phyloP scores from a whole-genome alignment of 1,140 invertebrate genomes.

The Temnothorax longispinosus region DNA sequence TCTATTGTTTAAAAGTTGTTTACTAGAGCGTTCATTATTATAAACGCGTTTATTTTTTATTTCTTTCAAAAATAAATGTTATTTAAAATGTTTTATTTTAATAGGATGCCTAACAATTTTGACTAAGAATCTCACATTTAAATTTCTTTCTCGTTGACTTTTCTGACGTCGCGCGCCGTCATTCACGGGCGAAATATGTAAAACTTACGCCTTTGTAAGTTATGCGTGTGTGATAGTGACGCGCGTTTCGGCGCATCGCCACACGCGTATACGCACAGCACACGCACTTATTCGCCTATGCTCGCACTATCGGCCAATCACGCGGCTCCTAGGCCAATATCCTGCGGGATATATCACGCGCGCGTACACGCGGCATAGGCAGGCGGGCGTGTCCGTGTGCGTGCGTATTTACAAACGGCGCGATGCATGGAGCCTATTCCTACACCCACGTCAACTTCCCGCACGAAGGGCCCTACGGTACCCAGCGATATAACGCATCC shows the following conservation, averaged over 20 bases:
- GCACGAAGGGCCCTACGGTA: not conserved
- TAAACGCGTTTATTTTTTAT: too few species aligned
- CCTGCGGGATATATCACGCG: constrained; percentile 59
- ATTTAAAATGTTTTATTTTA: too few species aligned
- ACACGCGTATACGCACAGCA: constrained; percentile 11
- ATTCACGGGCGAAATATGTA: not conserved
- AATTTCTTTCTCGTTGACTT: not conserved
- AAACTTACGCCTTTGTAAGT: constrained; percentile 65
- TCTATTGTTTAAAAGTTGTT: too few species aligned
- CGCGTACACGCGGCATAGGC: not conserved
- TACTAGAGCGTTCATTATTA: too few species aligned
- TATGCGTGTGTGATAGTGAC: not conserved
- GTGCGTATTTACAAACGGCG: constrained; percentile 15
- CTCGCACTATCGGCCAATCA: constrained; percentile 68
- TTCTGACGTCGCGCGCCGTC: not conserved
- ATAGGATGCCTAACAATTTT: too few species aligned
- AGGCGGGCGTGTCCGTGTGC: not conserved
- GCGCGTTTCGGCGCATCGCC: constrained; percentile 49
- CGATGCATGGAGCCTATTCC: not conserved
- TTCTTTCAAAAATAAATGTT: too few species aligned
- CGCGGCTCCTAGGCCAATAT: constrained; percentile 69
- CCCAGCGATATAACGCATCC: not conserved
- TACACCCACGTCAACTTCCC: constrained; percentile 59
- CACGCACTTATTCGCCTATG: constrained; percentile 50
- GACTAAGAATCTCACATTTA: too few species aligned